These are phyloP conservation scores for Liasis olivaceus DNA, from an alignment of 2,797 vertebrate genomes.

Conservation along the genomic window DNA sequence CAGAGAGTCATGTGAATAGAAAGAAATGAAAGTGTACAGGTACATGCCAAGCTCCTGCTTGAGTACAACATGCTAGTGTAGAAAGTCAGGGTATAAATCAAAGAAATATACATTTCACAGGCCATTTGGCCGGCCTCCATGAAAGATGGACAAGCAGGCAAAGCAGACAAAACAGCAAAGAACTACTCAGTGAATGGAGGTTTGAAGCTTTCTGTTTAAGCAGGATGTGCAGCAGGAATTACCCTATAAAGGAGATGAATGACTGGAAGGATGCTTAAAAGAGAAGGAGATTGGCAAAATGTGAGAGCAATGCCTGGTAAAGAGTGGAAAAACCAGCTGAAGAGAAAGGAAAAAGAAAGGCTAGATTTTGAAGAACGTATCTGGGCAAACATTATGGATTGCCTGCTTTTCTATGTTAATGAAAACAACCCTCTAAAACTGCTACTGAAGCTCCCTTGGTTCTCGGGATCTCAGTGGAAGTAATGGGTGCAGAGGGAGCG, in stretches of 20 bases:
- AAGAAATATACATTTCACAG: neutral
- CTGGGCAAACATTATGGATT: neutral
- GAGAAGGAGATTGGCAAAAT: neutral
- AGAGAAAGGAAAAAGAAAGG: neutral
- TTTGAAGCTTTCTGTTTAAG: neutral
- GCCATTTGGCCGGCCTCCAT: neutral
- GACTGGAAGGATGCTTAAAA: neutral
- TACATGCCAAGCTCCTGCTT: neutral
- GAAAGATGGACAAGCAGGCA: neutral
- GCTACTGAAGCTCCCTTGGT: neutral
- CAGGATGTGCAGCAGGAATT: neutral
- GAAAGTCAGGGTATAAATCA: neutral
- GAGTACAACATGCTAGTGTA: neutral
- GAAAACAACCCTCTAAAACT: neutral
- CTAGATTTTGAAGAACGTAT: neutral
- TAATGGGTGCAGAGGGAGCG: neutral
- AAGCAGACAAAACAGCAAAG: neutral
- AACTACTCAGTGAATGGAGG: neutral
- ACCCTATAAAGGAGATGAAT: neutral
- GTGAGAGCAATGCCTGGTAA: neutral
- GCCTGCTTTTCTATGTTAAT: neutral
- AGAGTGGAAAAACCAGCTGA: neutral
- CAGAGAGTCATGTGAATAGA: neutral
- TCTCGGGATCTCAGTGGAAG: neutral
- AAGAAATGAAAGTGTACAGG: neutral